A percentile compares a stretch with the other conserved stretches of the same genome.
Conservation (phyloP, 2,113 vertebrate species). For the Lepus timidus region DNA sequence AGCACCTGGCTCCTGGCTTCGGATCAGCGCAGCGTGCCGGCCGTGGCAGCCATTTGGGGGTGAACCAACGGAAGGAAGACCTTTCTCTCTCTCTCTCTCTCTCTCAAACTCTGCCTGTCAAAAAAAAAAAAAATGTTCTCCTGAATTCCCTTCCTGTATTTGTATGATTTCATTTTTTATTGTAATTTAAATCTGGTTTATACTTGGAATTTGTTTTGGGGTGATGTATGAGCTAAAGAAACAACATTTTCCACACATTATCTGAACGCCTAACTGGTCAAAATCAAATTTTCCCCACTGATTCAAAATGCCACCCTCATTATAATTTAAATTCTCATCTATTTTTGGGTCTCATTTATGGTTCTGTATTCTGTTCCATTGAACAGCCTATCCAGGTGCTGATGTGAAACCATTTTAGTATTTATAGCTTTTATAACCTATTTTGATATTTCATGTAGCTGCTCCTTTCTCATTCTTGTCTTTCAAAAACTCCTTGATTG, state of each 20-base stretch:
- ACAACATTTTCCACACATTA: neutral
- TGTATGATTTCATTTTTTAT: constrained; percentile 31
- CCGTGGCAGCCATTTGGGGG: no score
- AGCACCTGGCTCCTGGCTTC: no score
- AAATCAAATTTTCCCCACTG: constrained; percentile 11
- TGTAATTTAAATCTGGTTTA: constrained; percentile 30
- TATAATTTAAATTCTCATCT: constrained; percentile 30
- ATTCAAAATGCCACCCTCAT: constrained; percentile 27
- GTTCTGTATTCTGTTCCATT: neutral
- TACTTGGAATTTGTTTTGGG: constrained; percentile 18
- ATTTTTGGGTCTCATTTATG: neutral
- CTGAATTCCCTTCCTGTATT: constrained; percentile 44
- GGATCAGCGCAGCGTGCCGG: no score
- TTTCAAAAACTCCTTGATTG: neutral
- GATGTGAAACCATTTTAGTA: neutral
- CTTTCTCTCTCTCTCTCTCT: no score
- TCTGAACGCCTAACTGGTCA: constrained; percentile 8
- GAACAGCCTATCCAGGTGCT: neutral
- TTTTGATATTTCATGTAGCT: neutral
- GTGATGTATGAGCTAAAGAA: constrained; percentile 35
- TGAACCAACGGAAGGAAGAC: no score
- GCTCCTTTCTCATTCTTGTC: neutral
- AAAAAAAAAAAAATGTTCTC: no score
- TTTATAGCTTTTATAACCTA: neutral
- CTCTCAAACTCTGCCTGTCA: no score